Conservation (phyloP, 2,888 invertebrate species). For the Glyphotaelius pellucidus region DNA sequence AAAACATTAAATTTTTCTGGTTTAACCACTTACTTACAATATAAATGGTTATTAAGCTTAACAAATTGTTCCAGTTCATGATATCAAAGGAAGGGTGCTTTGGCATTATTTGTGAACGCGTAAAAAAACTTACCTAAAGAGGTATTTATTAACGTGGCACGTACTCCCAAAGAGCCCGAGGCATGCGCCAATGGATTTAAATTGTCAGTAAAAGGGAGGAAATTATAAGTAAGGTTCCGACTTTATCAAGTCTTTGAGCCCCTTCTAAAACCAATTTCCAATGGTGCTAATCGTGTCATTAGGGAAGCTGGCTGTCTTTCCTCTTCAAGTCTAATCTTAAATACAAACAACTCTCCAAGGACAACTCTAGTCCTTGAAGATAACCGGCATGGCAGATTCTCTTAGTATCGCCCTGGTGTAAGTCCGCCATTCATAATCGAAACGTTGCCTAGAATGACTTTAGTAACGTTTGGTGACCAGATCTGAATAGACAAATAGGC, state of each 20-base stretch:
- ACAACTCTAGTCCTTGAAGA: not conserved
- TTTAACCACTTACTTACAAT: no score
- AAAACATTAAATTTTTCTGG: no score
- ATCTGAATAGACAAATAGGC: no score
- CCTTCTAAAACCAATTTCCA: constrained; percentile 3
- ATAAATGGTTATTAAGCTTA: not conserved
- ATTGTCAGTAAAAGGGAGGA: not conserved
- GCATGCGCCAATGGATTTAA: not conserved
- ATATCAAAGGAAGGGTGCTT: not conserved
- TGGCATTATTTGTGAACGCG: not conserved
- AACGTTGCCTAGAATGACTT: no score
- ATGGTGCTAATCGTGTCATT: constrained; percentile 11
- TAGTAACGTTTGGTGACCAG: no score
- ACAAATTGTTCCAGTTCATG: not conserved
- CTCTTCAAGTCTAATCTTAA: not conserved
- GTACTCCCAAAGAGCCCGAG: not conserved
- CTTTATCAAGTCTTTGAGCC: not conserved
- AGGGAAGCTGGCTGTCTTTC: not conserved
- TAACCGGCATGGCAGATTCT: not conserved
- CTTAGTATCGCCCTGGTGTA: not conserved
- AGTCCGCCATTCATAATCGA: not conserved
- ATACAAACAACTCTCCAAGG: not conserved
- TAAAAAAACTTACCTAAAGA: no score
- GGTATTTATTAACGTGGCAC: not conserved
- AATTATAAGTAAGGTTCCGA: not conserved